Evolutionary conservation across 2,113 vertebrate genomes (phyloP).

Genomic region (Erythrocebus patas): DNA sequence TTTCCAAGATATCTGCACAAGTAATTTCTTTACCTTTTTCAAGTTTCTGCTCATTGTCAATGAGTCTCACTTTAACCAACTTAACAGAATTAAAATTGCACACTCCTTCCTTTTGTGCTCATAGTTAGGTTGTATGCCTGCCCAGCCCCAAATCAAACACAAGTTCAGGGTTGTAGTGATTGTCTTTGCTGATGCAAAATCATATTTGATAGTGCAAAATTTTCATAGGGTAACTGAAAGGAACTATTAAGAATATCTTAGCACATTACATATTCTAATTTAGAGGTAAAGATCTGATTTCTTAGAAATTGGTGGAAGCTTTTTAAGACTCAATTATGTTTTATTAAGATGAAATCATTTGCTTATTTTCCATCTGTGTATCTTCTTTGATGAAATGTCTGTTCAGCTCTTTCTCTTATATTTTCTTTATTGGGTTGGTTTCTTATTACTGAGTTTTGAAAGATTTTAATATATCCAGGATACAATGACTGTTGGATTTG

Average conservation of each 20-base stretch:
- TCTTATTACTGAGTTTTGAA: background rate
- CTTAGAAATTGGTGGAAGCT: background rate
- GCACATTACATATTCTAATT: background rate
- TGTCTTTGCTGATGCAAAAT: background rate
- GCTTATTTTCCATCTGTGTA: background rate
- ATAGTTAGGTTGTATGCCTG: background rate
- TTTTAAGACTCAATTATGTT: background rate
- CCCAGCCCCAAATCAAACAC: background rate
- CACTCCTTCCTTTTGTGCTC: background rate
- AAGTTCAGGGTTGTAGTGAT: background rate
- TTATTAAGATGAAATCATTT: background rate
- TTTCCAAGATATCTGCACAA: fast-evolving
- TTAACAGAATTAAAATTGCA: background rate
- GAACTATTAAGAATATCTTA: background rate
- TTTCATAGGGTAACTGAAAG: background rate
- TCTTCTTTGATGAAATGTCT: background rate
- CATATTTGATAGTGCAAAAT: background rate
- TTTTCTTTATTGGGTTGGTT: background rate
- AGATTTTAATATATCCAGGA: background rate
- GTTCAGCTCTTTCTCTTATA: background rate
- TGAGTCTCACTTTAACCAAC: background rate
- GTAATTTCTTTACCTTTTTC: background rate
- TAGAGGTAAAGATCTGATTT: background rate
- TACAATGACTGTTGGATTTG: background rate
- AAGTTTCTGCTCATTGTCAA: background rate